These are phyloP conservation scores for Dendropsophus ebraccatus DNA, from an alignment of 2,113 vertebrate species.

Conservation along the genomic window DNA sequence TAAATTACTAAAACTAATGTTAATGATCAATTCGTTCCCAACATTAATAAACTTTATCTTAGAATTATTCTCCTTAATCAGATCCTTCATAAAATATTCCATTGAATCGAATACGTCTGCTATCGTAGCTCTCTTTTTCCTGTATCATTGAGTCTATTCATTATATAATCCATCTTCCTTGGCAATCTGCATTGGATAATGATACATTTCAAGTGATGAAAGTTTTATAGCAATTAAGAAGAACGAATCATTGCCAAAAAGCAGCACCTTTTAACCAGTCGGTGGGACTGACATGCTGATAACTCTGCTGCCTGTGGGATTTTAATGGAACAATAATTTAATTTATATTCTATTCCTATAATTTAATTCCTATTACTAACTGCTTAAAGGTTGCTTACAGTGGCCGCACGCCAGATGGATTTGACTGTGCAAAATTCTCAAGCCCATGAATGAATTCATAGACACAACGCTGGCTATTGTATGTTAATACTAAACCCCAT, in stretches of 20 bases:
- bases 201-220: background rate
- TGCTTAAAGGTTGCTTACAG: background rate
- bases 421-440: background rate
- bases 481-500: background rate
- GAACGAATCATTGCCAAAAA: background rate
- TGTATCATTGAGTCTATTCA: background rate
- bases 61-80: too few species aligned
- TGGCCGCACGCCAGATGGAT: background rate
- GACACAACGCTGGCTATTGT: background rate
- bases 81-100: background rate
- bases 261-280: conserved; percentile 19
- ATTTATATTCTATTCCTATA: conserved; percentile 8
- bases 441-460: background rate
- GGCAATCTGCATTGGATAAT: conserved; percentile 8
- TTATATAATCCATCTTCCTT: background rate
- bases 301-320: background rate
- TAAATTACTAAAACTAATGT: background rate
- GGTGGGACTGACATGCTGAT: background rate
- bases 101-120: background rate
- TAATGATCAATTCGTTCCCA: background rate
- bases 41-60: background rate
- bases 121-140: background rate
- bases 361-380: conserved; percentile 11
- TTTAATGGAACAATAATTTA: background rate
- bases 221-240: conserved; percentile 16